Percentiles rank a stretch among this genome's conserved stretches.
Evolutionary conservation across 2,113 vertebrate species (phyloP).

Genomic region (Podiceps cristatus): DNA sequence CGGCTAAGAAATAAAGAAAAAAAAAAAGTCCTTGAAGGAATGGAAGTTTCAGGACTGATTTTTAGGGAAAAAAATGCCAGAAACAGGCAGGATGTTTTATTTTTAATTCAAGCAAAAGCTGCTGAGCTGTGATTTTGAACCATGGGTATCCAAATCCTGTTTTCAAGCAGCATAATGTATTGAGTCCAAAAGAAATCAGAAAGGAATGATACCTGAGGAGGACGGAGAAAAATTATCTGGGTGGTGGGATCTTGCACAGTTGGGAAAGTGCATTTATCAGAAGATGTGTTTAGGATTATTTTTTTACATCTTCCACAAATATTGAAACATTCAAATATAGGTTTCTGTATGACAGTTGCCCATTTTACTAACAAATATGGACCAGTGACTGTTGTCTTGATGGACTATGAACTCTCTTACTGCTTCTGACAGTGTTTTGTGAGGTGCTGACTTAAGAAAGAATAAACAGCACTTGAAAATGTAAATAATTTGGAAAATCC

Average conservation of each 20-base stretch:
- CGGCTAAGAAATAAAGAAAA: not conserved
- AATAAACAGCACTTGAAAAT: not conserved
- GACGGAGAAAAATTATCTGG: not conserved
- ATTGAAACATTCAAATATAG: not conserved
- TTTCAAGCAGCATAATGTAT: not conserved
- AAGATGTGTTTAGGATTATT: not conserved
- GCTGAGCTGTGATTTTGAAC: not conserved
- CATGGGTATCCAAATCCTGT: not conserved
- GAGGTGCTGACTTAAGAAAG: not conserved
- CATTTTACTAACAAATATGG: not conserved
- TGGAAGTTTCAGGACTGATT: not conserved
- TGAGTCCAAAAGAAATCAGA: not conserved
- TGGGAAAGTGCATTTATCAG: not conserved
- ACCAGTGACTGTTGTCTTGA: not conserved
- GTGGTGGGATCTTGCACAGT: not conserved
- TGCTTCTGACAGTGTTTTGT: not conserved
- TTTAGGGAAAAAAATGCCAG: not conserved
- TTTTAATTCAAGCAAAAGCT: conserved; percentile 5
- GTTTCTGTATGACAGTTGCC: not conserved
- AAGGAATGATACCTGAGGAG: not conserved
- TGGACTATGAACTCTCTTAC: not conserved
- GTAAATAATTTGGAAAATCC: not conserved
- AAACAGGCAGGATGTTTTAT: not conserved
- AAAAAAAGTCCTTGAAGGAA: conserved; percentile 8
- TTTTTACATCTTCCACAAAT: not conserved